Percentiles rank a stretch among this genome's conserved stretches.
These are phyloP conservation scores for Abramis brama DNA, from an alignment of 2,113 vertebrate genomes.

Conservation along the genomic window DNA sequence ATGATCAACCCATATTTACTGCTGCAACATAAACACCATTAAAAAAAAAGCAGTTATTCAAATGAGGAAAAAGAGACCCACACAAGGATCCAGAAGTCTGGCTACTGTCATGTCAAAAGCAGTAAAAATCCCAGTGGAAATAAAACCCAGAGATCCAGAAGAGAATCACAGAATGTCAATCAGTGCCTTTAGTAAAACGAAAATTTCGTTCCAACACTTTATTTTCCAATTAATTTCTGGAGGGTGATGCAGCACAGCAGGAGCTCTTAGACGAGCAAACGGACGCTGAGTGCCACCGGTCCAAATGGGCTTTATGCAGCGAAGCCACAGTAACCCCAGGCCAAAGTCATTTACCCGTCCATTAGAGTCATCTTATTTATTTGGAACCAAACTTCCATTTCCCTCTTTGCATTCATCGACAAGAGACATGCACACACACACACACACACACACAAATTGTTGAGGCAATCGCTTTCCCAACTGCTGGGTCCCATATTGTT, in stretches of 20 bases:
- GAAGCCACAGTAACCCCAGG: slow-evolving; percentile 70
- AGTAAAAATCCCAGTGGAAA: not conserved
- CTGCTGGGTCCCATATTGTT: slow-evolving; percentile 72
- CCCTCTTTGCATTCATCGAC: slow-evolving; percentile 67
- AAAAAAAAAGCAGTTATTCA: slow-evolving; percentile 1
- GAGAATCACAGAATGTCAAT: slow-evolving; percentile 25
- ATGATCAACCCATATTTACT: not conserved
- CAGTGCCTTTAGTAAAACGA: slow-evolving; percentile 34
- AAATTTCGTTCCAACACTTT: slow-evolving; percentile 54
- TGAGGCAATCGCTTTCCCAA: slow-evolving; percentile 68
- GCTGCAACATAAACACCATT: not conserved
- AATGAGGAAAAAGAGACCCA: slow-evolving; percentile 14
- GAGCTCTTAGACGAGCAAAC: slow-evolving; percentile 49
- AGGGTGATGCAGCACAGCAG: slow-evolving; percentile 56
- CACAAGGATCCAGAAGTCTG: not conserved
- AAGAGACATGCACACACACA: not conserved
- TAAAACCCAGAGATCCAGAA: not conserved
- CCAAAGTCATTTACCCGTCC: slow-evolving; percentile 68
- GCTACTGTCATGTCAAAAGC: slow-evolving; percentile 16
- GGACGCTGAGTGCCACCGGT: slow-evolving; percentile 62
- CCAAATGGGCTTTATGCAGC: slow-evolving; percentile 69
- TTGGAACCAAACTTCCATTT: slow-evolving; percentile 71
- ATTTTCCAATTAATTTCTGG: slow-evolving; percentile 65
- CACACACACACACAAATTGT: slow-evolving; percentile 56
- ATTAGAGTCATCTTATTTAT: slow-evolving; percentile 73